Evolutionary conservation across 2,888 invertebrate species (phyloP).

Genomic region (Eristalis intricaria): DNA sequence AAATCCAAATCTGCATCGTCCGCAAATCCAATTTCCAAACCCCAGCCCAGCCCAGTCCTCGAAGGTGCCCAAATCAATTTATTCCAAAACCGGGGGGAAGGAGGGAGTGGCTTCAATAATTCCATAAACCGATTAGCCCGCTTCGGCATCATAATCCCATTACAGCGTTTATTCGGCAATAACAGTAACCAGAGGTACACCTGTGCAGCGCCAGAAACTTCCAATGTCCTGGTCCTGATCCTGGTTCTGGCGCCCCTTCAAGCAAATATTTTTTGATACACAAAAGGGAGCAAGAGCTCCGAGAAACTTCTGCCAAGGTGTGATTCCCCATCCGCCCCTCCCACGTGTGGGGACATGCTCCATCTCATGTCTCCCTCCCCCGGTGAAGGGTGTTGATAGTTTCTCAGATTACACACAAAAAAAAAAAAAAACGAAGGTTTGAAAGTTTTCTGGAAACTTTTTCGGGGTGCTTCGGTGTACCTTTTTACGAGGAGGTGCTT

Average conservation of each 20-base stretch:
- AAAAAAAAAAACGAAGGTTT: neutral
- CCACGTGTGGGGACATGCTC: no score
- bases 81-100: no score
- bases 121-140: constrained; percentile 59
- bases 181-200: constrained; percentile 61
- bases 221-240: neutral
- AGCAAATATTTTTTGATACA: neutral
- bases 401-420: neutral
- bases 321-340: neutral
- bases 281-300: neutral
- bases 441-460: neutral
- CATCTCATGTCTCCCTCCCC: neutral
- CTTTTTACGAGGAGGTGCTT: neutral
- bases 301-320: neutral
- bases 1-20: neutral
- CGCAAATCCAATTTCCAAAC: neutral
- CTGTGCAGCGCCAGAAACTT: constrained; percentile 54
- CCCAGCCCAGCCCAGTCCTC: constrained; percentile 15
- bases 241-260: neutral
- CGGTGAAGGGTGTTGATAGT: neutral
- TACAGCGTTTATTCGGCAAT: constrained; percentile 65
- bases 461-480: neutral
- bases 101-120: constrained; percentile 42
- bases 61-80: neutral
- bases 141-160: constrained; percentile 59